Evolutionary conservation across 2,113 vertebrate species (phyloP), one percentile per base, ranked within the genome.

Genomic region (Pelobates fuscus): DNA sequence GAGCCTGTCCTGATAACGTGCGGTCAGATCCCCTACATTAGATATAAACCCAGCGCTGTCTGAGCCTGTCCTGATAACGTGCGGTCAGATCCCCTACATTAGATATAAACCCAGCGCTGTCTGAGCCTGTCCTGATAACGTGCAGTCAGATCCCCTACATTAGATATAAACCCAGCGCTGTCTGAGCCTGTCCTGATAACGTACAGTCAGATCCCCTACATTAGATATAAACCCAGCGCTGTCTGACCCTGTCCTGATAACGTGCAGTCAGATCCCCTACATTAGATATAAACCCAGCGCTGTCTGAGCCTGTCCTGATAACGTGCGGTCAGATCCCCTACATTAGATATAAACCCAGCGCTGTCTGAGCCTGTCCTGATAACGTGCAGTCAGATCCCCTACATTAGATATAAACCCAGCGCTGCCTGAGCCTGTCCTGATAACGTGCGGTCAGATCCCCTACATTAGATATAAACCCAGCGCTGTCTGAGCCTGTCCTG

Each of bases 1-100:
- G 49, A 55, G 25, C 66, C 25, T 23, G 26, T 55, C 52, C 24
- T 54, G 26, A 54, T 29, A 54, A 29, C n/a, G 24, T 26, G 44
- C 23, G 25, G n/a, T n/a, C n/a, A n/a, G n/a, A n/a, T n/a, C n/a
- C n/a, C n/a, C n/a, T n/a, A n/a, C 24, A 49, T 49, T 49, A 54
- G n/a, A 55, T 68, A 54, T n/a, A 55, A 26, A 46, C 24, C 4
- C 10, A 32, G 10, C 30, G 10, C 4, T 32, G 30, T 10, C 4
- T 5, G n/a, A 25, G 2, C 61, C 61, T 63, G 29, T 63, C 26
- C 59, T 61, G 59, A 61, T 61, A 61, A 30, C 29, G 30, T 32
- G 12, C 23, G 2, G 24, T 26, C 57, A 59, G 10, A 17, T 59
- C 57, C 5, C n/a, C n/a, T n/a, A n/a, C n/a, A n/a, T n/a, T n/a